phyloP scores from a whole-genome alignment of 1,140 invertebrate species.

The Harpegnathos saltator region DNA sequence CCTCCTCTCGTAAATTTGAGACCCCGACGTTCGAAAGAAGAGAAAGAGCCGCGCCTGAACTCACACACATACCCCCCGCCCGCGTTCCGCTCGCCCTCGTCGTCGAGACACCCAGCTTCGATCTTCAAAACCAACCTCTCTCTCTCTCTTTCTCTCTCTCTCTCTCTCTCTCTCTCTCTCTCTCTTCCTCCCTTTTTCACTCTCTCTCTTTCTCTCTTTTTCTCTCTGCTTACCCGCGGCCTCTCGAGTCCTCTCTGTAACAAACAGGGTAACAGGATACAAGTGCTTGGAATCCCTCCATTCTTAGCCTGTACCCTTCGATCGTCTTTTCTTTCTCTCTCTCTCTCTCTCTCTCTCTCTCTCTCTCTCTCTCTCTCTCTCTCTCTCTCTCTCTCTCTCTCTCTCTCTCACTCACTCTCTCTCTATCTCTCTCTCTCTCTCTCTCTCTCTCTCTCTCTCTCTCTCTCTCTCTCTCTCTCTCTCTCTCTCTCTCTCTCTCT shows the following conservation, averaged over 20 bases:
- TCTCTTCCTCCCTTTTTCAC: too few species aligned
- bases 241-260: slow-evolving; percentile 59
- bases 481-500: slow-evolving; percentile 7
- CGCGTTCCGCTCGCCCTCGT: slow-evolving; percentile 38
- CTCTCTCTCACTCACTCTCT: too few species aligned
- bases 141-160: too few species aligned
- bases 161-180: too few species aligned
- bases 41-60: slow-evolving; percentile 13
- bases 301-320: slow-evolving; percentile 19
- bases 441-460: not conserved
- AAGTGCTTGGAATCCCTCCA: slow-evolving; percentile 69
- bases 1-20: slow-evolving; percentile 52
- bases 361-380: too few species aligned
- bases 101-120: slow-evolving; percentile 71
- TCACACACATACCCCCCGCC: slow-evolving; percentile 22
- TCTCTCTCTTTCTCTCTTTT: too few species aligned
- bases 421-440: not conserved
- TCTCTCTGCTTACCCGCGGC: slow-evolving; percentile 31
- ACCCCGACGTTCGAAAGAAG: slow-evolving; percentile 6
- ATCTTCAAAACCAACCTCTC: slow-evolving; percentile 66
- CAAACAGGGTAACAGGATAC: slow-evolving; percentile 78
- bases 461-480: too few species aligned
- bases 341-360: not conserved
- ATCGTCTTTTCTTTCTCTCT: not conserved
- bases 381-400: not conserved